Percentiles rank a stretch among this genome's conserved stretches.
These are phyloP conservation scores for Chionis minor DNA, from an alignment of 2,113 vertebrate genomes.

Conservation along the genomic window DNA sequence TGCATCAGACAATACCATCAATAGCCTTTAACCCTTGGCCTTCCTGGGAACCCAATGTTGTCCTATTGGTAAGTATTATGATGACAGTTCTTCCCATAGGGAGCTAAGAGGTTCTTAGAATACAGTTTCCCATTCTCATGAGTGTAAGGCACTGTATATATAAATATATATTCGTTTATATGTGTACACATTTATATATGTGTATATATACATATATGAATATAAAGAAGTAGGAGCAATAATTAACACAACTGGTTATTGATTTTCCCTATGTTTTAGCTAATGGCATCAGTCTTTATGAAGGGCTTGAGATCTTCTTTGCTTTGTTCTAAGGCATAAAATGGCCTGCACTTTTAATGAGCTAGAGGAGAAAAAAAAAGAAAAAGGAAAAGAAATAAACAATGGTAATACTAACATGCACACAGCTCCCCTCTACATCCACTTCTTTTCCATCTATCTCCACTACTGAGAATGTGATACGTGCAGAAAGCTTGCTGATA, in stretches of 20 bases:
- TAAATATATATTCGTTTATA: neutral
- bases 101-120: neutral
- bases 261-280: neutral
- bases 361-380: neutral
- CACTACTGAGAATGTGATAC: neutral
- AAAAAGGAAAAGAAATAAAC: neutral
- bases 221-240: neutral
- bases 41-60: neutral
- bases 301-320: neutral
- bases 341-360: neutral
- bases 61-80: neutral
- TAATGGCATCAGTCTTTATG: neutral
- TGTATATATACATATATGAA: neutral
- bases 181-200: neutral
- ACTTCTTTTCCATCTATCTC: neutral
- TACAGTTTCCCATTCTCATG: neutral
- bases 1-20: neutral
- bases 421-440: neutral
- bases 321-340: neutral
- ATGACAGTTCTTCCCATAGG: neutral
- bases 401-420: neutral
- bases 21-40: neutral
- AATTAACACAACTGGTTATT: neutral
- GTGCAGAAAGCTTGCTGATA: neutral
- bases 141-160: neutral